phyloP scores from a whole-genome alignment of 2,797 vertebrate genomes.

The Coregonus suidteri region DNA sequence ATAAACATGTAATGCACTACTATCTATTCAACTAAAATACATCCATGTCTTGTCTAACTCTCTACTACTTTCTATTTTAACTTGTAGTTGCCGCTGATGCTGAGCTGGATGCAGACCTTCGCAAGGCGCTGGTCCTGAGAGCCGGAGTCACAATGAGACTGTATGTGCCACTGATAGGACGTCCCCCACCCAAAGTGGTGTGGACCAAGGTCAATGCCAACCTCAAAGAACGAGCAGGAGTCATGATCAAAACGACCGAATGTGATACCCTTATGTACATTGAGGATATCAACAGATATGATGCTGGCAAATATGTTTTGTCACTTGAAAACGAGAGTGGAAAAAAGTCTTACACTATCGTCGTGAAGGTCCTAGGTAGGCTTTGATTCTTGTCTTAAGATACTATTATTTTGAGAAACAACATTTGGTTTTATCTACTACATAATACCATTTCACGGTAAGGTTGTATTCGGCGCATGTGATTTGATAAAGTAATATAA shows the following conservation, averaged over 20 bases:
- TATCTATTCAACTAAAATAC: not conserved
- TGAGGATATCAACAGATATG: conserved; percentile 95
- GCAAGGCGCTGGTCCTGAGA: conserved; percentile 90
- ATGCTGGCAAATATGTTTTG: conserved; percentile 95
- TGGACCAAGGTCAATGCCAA: conserved; percentile 93
- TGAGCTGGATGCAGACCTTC: conserved; percentile 94
- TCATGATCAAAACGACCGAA: conserved; percentile 91
- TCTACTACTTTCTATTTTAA: not conserved
- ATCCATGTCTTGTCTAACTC: not conserved
- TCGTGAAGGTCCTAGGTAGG: conserved; percentile 96
- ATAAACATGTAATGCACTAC: not conserved
- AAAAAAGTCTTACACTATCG: conserved; percentile 90
- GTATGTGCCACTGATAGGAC: conserved; percentile 94
- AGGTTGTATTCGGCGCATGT: too few relatives aligned
- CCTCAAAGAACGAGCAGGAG: conserved; percentile 87
- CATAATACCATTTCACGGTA: not conserved
- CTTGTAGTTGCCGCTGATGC: conserved; percentile 90
- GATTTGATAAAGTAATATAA: conserved; percentile 18
- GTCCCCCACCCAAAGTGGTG: conserved; percentile 90
- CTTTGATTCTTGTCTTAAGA: conserved; percentile 9
- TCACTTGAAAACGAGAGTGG: conserved; percentile 95
- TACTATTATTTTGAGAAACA: too few relatives aligned
- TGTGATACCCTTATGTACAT: conserved; percentile 92
- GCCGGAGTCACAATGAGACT: conserved; percentile 96
- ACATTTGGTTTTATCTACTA: not conserved